Evolutionary conservation across 1,140 invertebrate species (phyloP), one percentile per base, ranked within the genome.

Genomic region (Caenorhabditis tropicalis): DNA sequence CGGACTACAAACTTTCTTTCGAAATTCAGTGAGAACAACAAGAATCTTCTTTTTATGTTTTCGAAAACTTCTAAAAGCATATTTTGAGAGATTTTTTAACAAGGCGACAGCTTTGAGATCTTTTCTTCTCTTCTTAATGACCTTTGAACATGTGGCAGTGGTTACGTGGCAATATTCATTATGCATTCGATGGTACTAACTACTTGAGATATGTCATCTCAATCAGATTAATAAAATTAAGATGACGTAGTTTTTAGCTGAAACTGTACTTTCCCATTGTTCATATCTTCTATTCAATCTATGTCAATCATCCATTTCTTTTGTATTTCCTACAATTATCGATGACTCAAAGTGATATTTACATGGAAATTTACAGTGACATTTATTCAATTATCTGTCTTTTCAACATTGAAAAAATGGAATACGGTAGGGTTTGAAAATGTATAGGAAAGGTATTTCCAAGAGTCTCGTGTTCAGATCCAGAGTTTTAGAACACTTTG

Each of bases 121-220:
- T n/a, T n/a, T n/a, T n/a, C 48, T 15, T 51, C 48, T 27, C 21
- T 58, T 12, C 24, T 36, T 19, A 31, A 65, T 43, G 36, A 24
- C 65, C 65, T 74, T 36, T 43, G 21, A 43, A 39, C 65, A 46
- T 46, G 65, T 74, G 65, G 36, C 65, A 74, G 16, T 74, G 43
- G 65, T 24, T 5, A 74, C 19, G 36, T 39, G 58, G 31, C 58
- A 36, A 29, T 58, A 19, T 19, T 51, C n/a, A 12, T 51, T 5
- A 51, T 51, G 15, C 15, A 6, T 51, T 51, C 5, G 7, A 51
- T 51, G 48, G 48, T 51, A 51, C 0, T 46, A 12, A 16, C 9
- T 46, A 9, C 15, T 51, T 51, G 15, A 19, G 48, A 51, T 15
- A 51, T 51, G 48, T 51, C 48, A 1, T 51, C 9, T 51, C 48